Evolutionary conservation across 2,888 invertebrate genomes (phyloP).

Genomic region (Peribatodes rhomboidaria): DNA sequence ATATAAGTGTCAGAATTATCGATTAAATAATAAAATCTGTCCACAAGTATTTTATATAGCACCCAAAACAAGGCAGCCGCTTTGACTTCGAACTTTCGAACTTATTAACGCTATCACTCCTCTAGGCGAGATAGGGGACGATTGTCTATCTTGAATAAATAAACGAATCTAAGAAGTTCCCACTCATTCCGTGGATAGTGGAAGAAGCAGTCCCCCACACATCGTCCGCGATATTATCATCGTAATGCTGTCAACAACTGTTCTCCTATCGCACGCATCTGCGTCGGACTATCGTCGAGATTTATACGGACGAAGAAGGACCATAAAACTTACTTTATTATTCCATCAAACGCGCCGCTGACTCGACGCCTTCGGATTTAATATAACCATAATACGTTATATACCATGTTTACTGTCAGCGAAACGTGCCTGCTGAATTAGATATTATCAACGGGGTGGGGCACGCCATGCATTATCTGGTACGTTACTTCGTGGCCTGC

Average conservation of each 20-base stretch:
- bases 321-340: slow-evolving; percentile 76
- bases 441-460: slow-evolving; percentile 36
- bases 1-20: too few relatives aligned
- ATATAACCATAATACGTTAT: slow-evolving; percentile 55
- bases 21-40: background rate
- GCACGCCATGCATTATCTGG: slow-evolving; percentile 33
- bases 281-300: slow-evolving; percentile 61
- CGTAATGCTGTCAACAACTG: slow-evolving; percentile 59
- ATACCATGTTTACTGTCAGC: slow-evolving; percentile 45
- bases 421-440: slow-evolving; percentile 34
- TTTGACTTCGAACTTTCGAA: background rate
- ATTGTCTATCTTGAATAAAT: slow-evolving; percentile 21
- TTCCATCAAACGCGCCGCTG: slow-evolving; percentile 70
- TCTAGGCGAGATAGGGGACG: background rate
- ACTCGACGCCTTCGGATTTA: slow-evolving; percentile 57
- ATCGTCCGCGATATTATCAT: slow-evolving; percentile 50
- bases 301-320: slow-evolving; percentile 69
- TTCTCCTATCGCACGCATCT: slow-evolving; percentile 64
- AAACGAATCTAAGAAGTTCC: slow-evolving; percentile 18
- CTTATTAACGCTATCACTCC: background rate
- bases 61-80: background rate
- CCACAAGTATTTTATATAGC: background rate
- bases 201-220: slow-evolving; percentile 4
- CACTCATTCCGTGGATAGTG: slow-evolving; percentile 2
- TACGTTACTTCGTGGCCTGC: slow-evolving; percentile 9